These are phyloP conservation scores for Lycia hirtaria DNA, from an alignment of 2,888 invertebrate species.

Conservation along the genomic window DNA sequence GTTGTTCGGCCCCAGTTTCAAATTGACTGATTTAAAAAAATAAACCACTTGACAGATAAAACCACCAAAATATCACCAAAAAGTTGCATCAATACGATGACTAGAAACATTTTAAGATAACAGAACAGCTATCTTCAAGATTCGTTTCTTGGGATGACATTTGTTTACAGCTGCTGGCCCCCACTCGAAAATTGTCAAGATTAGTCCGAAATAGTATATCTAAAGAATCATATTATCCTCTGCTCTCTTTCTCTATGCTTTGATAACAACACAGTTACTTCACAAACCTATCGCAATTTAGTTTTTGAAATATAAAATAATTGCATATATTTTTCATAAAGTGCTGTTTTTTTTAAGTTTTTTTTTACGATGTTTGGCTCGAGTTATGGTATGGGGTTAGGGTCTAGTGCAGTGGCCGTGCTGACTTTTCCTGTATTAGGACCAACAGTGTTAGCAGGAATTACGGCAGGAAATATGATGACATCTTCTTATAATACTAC, in stretches of 20 bases:
- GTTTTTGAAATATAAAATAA: too few relatives aligned
- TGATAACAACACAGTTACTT: background rate
- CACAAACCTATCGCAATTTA: too few relatives aligned
- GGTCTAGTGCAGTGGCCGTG: slow-evolving; percentile 47
- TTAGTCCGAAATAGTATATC: slow-evolving; percentile 25
- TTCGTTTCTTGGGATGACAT: slow-evolving; percentile 20
- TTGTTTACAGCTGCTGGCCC: slow-evolving; percentile 15
- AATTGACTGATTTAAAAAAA: background rate
- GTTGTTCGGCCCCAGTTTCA: too few relatives aligned
- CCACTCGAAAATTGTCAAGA: slow-evolving; percentile 33
- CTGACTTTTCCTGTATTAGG: slow-evolving; percentile 55
- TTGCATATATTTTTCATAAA: too few relatives aligned
- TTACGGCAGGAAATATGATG: slow-evolving; percentile 44
- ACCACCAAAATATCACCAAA: background rate
- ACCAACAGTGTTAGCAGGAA: slow-evolving; percentile 51
- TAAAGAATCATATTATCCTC: slow-evolving; percentile 1
- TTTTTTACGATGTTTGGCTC: slow-evolving; percentile 27
- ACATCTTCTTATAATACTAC: background rate
- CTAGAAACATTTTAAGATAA: slow-evolving; percentile 25
- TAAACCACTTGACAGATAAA: slow-evolving; percentile 10
- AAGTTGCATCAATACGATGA: background rate
- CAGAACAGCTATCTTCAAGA: slow-evolving; percentile 18
- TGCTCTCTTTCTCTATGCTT: background rate
- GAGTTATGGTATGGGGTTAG: slow-evolving; percentile 51
- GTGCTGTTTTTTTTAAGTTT: background rate